These are phyloP conservation scores for Ophion ventricosus DNA, from an alignment of 2,888 invertebrate species.

Conservation along the genomic window DNA sequence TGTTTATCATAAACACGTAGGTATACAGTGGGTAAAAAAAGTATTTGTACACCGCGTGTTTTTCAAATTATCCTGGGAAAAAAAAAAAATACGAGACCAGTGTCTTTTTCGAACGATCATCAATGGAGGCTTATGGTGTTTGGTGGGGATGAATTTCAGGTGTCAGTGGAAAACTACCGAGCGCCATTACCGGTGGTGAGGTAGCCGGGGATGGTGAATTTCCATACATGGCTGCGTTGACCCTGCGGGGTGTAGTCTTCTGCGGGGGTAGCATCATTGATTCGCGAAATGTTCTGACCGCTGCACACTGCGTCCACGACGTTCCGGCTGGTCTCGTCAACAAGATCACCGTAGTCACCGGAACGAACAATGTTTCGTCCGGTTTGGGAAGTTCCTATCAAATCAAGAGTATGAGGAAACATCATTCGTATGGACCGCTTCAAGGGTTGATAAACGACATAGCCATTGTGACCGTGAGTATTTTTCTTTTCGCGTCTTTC, in stretches of 20 bases:
- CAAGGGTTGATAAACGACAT: conserved; percentile 30
- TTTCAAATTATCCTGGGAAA: no score
- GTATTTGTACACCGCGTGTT: no score
- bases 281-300: conserved; percentile 62
- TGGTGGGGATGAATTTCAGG: background rate
- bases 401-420: conserved; percentile 6
- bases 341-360: conserved; percentile 55
- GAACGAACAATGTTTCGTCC: conserved; percentile 42
- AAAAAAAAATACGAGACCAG: no score
- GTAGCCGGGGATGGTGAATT: conserved; percentile 58
- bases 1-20: no score
- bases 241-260: conserved; percentile 1
- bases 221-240: conserved; percentile 65
- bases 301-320: conserved; percentile 66
- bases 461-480: conserved; percentile 39
- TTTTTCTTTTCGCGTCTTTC: background rate
- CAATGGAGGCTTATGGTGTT: background rate
- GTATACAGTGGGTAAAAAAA: no score
- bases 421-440: background rate
- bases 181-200: conserved; percentile 58
- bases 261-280: conserved; percentile 68
- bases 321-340: background rate
- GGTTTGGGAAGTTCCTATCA: background rate
- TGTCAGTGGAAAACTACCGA: conserved; percentile 51
- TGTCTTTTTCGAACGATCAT: background rate